Evolutionary conservation across 2,797 vertebrate genomes (phyloP).

Genomic region (Chaetophractus vellerosus): DNA sequence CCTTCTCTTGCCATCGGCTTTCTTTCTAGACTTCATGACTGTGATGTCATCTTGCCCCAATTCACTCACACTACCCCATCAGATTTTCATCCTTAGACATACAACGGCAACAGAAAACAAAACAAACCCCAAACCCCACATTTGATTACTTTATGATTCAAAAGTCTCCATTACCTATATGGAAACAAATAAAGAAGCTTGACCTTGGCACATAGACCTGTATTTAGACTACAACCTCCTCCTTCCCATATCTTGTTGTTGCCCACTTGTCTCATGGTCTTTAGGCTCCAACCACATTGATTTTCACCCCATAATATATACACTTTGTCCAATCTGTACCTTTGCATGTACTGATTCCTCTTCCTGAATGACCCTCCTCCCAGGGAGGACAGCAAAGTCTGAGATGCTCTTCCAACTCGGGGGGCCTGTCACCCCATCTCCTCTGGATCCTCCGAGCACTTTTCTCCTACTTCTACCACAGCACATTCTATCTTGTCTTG

Average conservation of each 20-base stretch:
- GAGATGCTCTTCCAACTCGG: neutral
- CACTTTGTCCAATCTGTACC: neutral
- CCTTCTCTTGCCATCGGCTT: neutral
- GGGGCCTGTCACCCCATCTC: neutral
- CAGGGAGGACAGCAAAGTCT: neutral
- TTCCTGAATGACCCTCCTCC: neutral
- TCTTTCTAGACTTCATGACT: neutral
- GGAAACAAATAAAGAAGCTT: neutral
- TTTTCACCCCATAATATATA: neutral
- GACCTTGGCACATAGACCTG: neutral
- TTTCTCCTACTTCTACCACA: neutral
- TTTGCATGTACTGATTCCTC: neutral
- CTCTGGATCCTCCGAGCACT: neutral
- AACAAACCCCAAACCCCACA: neutral
- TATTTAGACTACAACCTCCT: neutral
- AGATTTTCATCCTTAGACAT: neutral
- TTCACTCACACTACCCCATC: neutral
- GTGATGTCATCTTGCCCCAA: neutral
- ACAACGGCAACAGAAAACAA: neutral
- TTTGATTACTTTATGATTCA: neutral
- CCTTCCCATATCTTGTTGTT: neutral
- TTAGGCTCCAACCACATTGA: neutral
- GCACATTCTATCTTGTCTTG: neutral
- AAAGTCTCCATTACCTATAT: neutral
- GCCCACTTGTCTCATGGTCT: neutral